Conservation (phyloP, 2,888 invertebrate genomes). For the Apocheima hispidaria region DNA sequence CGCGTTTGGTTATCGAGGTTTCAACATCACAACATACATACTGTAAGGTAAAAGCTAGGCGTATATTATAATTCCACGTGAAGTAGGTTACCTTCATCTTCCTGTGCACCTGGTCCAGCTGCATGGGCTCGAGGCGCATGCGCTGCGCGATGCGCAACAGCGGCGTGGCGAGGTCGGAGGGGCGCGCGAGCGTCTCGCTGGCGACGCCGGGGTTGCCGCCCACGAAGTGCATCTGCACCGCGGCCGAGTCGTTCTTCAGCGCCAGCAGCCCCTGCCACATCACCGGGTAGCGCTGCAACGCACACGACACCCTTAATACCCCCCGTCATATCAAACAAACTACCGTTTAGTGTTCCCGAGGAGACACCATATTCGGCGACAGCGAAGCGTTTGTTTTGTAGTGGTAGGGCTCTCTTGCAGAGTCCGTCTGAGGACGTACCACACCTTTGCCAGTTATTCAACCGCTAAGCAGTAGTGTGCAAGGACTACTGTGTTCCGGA, state of each 20-base stretch:
- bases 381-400: no score
- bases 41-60: no score
- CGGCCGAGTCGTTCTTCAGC: conserved; percentile 98
- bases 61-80: neutral
- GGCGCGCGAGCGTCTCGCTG: conserved; percentile 93
- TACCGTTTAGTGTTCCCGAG: no score
- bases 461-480: no score
- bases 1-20: no score
- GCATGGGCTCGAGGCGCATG: conserved; percentile 98
- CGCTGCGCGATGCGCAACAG: conserved; percentile 97
- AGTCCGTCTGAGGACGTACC: no score
- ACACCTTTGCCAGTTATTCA: no score
- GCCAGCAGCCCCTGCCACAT: conserved; percentile 99
- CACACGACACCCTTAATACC: neutral
- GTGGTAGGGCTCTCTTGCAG: no score
- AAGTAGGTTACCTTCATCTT: conserved; percentile 94
- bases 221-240: conserved; percentile 99
- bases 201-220: conserved; percentile 97
- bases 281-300: conserved; percentile 94
- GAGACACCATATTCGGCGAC: no score
- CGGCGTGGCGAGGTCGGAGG: conserved; percentile 93
- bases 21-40: no score
- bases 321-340: no score
- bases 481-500: no score
- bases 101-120: conserved; percentile 97